Base-by-base conservation (phyloP, 2,113 vertebrate species). In the Muntiacus reevesi region DNA sequence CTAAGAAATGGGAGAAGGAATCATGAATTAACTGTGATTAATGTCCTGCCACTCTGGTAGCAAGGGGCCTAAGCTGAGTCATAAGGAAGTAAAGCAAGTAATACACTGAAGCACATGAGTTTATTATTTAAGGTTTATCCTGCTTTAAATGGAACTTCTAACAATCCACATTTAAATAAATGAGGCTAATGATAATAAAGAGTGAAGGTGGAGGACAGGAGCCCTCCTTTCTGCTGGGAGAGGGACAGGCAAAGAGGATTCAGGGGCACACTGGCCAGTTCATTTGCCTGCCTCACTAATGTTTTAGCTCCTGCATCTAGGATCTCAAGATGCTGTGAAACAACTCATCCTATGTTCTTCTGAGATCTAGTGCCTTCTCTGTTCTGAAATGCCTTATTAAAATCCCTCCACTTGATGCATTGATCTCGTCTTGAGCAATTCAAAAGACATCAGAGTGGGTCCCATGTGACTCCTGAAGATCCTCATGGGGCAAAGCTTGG, bases 61-160 rank as follows among this genome's bases (percentile, higher is more conserved):
- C 5, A 12, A 60, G 52, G 16, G 40, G 45, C 79, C 50, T 60
- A 52, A 64, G 4, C n/a, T 60, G 89, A 67, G n/a, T 55, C 59
- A 43, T 4, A 28, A 36, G 55, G 67, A 90, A 52, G 71, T 33
- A 78, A 87, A 67, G 57, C 36, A 67, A n/a, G 47, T 33, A 13
- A 23, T 71, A 40, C n/a, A 27, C 43, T 64, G 60, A 25, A 30
- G 74, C 47, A 47, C 5, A 33, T 5, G 40, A 57, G 50, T 55
- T 15, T 52, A 60, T 82, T 88, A 52, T 43, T 95, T 12, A 60
- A 54, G 60, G 33, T 79, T 82, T 87, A 62, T 95, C 76, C 43
- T 27, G 43, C 78, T 54, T 76, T 93, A 47, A 27, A 13, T 40
- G 83, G 9, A 67, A 45, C 45, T 87, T 79, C 36, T 84, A 79